Evolutionary conservation across 2,797 vertebrate genomes (phyloP).

Genomic region (Arnoldichthys spilopterus): DNA sequence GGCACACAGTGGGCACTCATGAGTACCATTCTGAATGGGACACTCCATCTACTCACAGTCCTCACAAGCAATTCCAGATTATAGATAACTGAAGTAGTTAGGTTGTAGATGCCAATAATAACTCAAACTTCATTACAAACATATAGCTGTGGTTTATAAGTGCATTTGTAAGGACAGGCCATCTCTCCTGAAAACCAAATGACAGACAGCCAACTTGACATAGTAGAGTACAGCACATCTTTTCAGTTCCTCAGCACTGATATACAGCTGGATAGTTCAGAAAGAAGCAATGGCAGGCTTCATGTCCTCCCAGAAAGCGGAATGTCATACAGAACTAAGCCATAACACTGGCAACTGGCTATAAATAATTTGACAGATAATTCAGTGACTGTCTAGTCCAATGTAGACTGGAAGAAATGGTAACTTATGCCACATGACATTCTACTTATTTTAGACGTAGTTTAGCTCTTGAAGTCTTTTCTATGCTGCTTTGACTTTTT

Average conservation of each 20-base stretch:
- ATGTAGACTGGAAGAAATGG: not conserved
- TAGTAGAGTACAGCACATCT: not conserved
- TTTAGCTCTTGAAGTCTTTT: not conserved
- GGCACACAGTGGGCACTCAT: too few relatives aligned
- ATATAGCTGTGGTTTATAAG: too few relatives aligned
- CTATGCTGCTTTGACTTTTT: too few relatives aligned
- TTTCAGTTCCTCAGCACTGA: not conserved
- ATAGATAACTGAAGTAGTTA: not conserved
- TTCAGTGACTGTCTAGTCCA: not conserved
- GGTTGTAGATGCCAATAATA: not conserved
- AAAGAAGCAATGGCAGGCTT: constrained; percentile 22
- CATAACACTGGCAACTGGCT: constrained; percentile 4
- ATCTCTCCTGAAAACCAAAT: not conserved
- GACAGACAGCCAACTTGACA: not conserved
- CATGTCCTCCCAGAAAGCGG: not conserved
- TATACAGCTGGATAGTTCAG: constrained; percentile 21
- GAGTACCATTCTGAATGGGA: too few relatives aligned
- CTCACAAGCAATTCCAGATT: too few relatives aligned
- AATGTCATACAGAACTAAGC: not conserved
- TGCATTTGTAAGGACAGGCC: not conserved
- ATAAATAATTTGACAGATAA: constrained; percentile 7
- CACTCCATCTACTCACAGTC: too few relatives aligned
- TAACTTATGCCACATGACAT: not conserved
- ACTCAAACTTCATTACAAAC: too few relatives aligned
- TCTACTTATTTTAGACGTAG: not conserved